phyloP scores from a whole-genome alignment of 1,140 invertebrate genomes.

The Medauroidea extradentata region DNA sequence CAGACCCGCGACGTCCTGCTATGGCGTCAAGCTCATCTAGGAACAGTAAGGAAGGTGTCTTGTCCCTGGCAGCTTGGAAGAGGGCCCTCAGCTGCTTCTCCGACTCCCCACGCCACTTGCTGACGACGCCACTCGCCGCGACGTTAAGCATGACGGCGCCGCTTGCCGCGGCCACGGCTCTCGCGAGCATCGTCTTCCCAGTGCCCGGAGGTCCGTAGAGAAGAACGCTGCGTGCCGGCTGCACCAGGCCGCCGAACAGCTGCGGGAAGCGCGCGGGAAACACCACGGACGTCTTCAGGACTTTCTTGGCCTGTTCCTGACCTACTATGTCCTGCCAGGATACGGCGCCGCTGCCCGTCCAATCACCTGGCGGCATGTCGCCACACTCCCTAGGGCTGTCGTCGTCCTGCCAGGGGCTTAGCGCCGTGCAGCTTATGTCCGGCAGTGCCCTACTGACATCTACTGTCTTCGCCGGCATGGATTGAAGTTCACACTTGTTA shows the following conservation, averaged over 20 bases:
- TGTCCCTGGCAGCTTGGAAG: slow-evolving; percentile 83
- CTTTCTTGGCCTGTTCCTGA: slow-evolving; percentile 69
- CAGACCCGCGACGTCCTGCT: slow-evolving; percentile 62
- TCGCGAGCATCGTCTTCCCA: slow-evolving; percentile 84
- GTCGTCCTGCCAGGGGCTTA: slow-evolving; percentile 43
- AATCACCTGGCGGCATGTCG: slow-evolving; percentile 45
- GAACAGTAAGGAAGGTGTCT: slow-evolving; percentile 92
- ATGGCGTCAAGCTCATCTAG: slow-evolving; percentile 95
- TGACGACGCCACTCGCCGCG: slow-evolving; percentile 79
- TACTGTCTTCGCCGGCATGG: too few species aligned
- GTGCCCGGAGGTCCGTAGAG: slow-evolving; percentile 90
- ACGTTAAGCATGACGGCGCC: slow-evolving; percentile 90
- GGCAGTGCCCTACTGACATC: too few species aligned
- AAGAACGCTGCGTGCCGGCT: slow-evolving; percentile 80
- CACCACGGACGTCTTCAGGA: slow-evolving; percentile 85
- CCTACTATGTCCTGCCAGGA: slow-evolving; percentile 61
- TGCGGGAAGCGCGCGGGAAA: slow-evolving; percentile 82
- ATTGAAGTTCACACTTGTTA: too few species aligned
- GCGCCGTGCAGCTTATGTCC: too few species aligned
- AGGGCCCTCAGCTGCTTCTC: slow-evolving; percentile 87
- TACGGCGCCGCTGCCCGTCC: slow-evolving; percentile 36
- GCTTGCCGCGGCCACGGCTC: slow-evolving; percentile 89
- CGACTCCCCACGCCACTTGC: slow-evolving; percentile 93
- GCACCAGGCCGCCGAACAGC: slow-evolving; percentile 71
- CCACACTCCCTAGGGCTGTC: slow-evolving; percentile 57